phyloP scores from a whole-genome alignment of 2,888 invertebrate genomes.

The Cactoblastis cactorum region DNA sequence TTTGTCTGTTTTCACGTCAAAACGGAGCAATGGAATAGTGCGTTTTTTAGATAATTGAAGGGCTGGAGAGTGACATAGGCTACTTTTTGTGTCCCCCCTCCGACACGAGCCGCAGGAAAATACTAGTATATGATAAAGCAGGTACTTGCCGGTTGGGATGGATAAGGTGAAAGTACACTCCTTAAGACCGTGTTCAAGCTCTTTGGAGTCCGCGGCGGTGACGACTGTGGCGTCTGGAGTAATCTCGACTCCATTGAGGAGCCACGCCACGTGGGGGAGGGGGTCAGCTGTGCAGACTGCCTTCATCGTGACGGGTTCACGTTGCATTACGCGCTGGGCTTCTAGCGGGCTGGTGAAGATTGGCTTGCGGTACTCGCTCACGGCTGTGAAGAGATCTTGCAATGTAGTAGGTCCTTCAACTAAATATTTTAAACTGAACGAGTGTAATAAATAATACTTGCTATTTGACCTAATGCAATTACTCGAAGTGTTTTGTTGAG shows the following conservation, averaged over 20 bases:
- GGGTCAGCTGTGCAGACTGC: conserved; percentile 94
- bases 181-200: conserved; percentile 86
- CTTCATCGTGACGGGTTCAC: conserved; percentile 82
- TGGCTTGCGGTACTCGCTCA: conserved; percentile 88
- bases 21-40: no score
- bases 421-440: no score
- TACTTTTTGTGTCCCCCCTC: no score
- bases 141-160: conserved; percentile 84
- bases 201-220: conserved; percentile 81
- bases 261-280: conserved; percentile 92
- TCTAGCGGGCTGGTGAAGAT: conserved; percentile 83
- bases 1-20: no score
- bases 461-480: no score
- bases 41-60: no score
- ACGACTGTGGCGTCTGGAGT: conserved; percentile 82
- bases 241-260: conserved; percentile 85
- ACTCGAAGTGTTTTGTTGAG: no score
- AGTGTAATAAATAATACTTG: no score
- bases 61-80: no score
- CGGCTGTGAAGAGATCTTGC: conserved; percentile 77
- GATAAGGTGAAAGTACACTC: conserved; percentile 89
- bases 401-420: no score
- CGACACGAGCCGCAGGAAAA: no score
- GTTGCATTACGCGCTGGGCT: conserved; percentile 85
- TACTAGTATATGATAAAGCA: no score